A percentile compares a stretch with the other conserved stretches of the same genome.
These are phyloP conservation scores for Regulus satrapa DNA, from an alignment of 2,113 vertebrate genomes.

Conservation along the genomic window DNA sequence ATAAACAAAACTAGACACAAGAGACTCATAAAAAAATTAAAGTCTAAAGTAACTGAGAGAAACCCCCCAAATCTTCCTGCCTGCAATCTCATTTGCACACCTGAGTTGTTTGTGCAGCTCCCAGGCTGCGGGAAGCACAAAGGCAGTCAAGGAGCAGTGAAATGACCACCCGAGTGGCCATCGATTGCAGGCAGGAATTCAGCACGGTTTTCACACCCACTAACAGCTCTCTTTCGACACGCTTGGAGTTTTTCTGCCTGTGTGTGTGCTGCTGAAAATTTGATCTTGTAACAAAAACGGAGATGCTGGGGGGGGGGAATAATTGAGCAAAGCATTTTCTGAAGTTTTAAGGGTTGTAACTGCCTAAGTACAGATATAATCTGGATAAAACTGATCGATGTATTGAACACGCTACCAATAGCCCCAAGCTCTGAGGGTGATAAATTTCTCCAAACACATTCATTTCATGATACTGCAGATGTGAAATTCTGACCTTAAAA, in stretches of 20 bases:
- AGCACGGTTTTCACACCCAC: background rate
- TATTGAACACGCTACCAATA: background rate
- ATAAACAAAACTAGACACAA: slow-evolving; percentile 64
- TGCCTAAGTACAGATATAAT: background rate
- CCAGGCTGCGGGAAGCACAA: background rate
- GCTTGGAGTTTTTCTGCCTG: background rate
- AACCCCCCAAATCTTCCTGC: slow-evolving; percentile 1
- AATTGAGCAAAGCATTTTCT: background rate
- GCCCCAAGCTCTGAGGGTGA: background rate
- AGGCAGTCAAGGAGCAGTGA: background rate
- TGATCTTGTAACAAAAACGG: background rate
- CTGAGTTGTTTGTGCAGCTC: slow-evolving; percentile 22
- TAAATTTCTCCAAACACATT: background rate
- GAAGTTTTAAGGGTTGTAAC: background rate
- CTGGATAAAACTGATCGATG: background rate
- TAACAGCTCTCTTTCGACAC: background rate
- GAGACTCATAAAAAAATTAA: slow-evolving; percentile 65
- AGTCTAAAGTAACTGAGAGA: slow-evolving; percentile 23
- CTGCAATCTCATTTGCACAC: slow-evolving; percentile 52
- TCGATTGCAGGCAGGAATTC: background rate
- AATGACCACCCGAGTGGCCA: background rate
- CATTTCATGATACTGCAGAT: background rate
- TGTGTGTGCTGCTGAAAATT: background rate
- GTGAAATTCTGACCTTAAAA: background rate
- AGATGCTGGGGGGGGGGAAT: fast-evolving